These are phyloP conservation scores for Strix uralensis DNA, from an alignment of 2,113 vertebrate species.

Conservation along the genomic window DNA sequence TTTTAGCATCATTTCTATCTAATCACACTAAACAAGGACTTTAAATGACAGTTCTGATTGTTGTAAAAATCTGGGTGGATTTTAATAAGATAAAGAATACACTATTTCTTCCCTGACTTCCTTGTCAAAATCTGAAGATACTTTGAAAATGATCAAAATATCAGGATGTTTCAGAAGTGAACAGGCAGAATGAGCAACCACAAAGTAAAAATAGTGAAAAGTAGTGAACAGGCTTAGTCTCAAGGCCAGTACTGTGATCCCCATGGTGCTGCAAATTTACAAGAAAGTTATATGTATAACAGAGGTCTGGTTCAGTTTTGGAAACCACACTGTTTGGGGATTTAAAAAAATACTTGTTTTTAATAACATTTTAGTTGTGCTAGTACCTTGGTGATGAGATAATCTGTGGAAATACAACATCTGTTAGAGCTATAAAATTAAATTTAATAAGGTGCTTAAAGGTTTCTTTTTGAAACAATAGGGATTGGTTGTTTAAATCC, in stretches of 20 bases:
- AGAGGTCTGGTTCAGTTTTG: not conserved
- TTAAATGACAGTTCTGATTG: not conserved
- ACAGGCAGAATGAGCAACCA: not conserved
- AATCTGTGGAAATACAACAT: constrained; percentile 29
- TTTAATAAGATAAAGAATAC: not conserved
- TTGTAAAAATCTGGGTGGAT: not conserved
- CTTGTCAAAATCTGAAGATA: not conserved
- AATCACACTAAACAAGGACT: not conserved
- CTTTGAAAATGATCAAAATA: not conserved
- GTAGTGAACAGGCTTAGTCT: not conserved
- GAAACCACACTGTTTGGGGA: not conserved
- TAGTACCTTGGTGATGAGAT: not conserved
- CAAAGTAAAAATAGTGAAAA: not conserved
- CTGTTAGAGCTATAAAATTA: constrained; percentile 28
- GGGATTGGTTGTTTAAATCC: constrained; percentile 7
- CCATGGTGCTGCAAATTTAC: not conserved
- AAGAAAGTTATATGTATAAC: not conserved
- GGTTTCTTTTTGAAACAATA: constrained; percentile 35
- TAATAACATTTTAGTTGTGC: not conserved
- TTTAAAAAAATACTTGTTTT: not conserved
- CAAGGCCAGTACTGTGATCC: not conserved
- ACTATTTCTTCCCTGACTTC: not conserved
- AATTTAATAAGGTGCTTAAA: constrained; percentile 57
- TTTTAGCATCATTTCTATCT: not conserved
- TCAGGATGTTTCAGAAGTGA: not conserved